A percentile compares a stretch with the other conserved stretches of the same genome.
Evolutionary conservation across 2,113 vertebrate genomes (phyloP).

Genomic region (Ptychochromis oligacanthus): DNA sequence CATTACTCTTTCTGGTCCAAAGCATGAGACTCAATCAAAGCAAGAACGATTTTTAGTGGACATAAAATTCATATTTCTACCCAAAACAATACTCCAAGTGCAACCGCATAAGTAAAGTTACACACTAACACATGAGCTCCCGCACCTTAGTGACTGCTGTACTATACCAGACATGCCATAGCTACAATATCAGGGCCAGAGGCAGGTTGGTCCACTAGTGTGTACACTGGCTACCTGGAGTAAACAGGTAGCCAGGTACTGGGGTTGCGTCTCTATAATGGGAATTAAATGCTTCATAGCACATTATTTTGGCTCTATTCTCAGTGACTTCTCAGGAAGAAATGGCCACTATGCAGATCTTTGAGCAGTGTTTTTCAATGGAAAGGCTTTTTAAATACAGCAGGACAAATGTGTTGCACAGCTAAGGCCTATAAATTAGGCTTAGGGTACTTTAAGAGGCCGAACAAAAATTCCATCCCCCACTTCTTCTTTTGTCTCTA

Average conservation of each 20-base stretch:
- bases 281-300: background rate
- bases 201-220: background rate
- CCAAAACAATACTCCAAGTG: background rate
- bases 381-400: background rate
- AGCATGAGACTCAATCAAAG: background rate
- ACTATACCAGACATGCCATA: background rate
- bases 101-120: background rate
- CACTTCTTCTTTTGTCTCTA: conserved; percentile 62
- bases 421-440: background rate
- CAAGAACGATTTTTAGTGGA: background rate
- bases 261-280: background rate
- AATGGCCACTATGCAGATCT: background rate
- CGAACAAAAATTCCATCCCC: conserved; percentile 62
- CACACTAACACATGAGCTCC: background rate
- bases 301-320: background rate
- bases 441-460: conserved; percentile 16
- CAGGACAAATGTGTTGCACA: background rate
- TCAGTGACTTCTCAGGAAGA: background rate
- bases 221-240: conserved; percentile 3
- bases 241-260: conserved; percentile 13
- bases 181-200: conserved; percentile 5
- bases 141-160: background rate
- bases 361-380: background rate
- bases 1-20: background rate
- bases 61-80: background rate